These are phyloP conservation scores for Sipha flava DNA, from an alignment of 1,140 invertebrate species.

Conservation along the genomic window DNA sequence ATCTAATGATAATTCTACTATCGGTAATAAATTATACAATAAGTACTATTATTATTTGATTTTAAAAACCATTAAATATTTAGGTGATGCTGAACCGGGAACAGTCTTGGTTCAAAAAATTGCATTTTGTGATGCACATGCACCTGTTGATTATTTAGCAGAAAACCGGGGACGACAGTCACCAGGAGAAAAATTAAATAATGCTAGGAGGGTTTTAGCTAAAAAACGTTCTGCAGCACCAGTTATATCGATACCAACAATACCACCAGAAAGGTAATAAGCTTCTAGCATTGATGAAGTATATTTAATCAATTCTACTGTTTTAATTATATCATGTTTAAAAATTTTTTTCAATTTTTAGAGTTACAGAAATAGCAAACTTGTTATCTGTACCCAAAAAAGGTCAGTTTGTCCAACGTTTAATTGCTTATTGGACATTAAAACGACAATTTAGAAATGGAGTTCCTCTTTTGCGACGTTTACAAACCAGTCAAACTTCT, in stretches of 20 bases:
- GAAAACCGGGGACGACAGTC: conserved; percentile 41
- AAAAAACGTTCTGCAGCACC: conserved; percentile 83
- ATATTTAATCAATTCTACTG: not conserved
- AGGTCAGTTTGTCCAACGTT: conserved; percentile 75
- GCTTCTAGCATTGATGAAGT: not conserved
- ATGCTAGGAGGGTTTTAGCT: conserved; percentile 66
- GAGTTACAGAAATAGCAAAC: conserved; percentile 73
- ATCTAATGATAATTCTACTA: conserved; percentile 47
- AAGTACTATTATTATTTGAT: too few relatives aligned
- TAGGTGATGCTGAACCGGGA: conserved; percentile 54
- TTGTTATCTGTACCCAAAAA: conserved; percentile 63
- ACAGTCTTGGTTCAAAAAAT: conserved; percentile 78
- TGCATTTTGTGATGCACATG: conserved; percentile 91
- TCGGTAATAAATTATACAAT: conserved; percentile 7
- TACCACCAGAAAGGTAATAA: conserved; percentile 68
- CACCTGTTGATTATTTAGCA: conserved; percentile 61
- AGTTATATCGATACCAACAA: conserved; percentile 86
- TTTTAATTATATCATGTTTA: not conserved
- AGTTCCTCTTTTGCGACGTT: conserved; percentile 78
- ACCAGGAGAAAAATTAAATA: conserved; percentile 60
- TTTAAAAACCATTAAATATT: too few relatives aligned
- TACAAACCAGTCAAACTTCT: conserved; percentile 55
- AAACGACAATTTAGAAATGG: conserved; percentile 94
- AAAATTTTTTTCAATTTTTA: conserved; percentile 23
- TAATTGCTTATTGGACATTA: conserved; percentile 89